These are phyloP conservation scores for Thalassoma bifasciatum DNA, from an alignment of 2,113 vertebrate species.

Conservation along the genomic window DNA sequence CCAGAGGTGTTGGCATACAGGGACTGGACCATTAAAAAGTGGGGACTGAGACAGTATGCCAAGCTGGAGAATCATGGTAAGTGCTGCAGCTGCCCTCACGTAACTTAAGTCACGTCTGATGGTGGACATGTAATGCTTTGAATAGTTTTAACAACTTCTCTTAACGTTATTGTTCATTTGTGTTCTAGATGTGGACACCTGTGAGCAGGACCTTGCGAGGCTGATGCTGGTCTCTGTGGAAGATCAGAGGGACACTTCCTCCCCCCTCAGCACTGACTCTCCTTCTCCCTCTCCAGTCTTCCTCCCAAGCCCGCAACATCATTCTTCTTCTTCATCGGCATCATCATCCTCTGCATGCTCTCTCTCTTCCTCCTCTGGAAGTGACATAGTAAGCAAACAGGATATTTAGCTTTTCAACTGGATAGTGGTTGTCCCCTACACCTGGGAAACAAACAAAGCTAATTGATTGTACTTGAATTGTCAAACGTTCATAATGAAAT, in stretches of 20 bases:
- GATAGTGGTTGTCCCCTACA: background rate
- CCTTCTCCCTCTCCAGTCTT: slow-evolving; percentile 85
- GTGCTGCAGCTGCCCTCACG: background rate
- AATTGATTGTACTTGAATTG: too few species aligned
- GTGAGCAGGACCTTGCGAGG: slow-evolving; percentile 77
- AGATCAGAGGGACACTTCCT: slow-evolving; percentile 82
- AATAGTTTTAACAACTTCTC: background rate
- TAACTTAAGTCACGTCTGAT: background rate
- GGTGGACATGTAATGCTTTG: background rate
- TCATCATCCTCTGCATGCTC: slow-evolving; percentile 86
- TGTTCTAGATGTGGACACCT: slow-evolving; percentile 66
- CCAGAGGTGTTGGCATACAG: slow-evolving; percentile 92
- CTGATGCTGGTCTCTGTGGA: slow-evolving; percentile 76
- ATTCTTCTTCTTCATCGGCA: slow-evolving; percentile 84
- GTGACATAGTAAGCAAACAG: slow-evolving; percentile 88
- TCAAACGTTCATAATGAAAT: too few species aligned
- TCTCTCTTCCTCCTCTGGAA: slow-evolving; percentile 89
- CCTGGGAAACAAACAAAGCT: too few species aligned
- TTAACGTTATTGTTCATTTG: background rate
- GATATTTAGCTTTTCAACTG: background rate
- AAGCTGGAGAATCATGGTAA: slow-evolving; percentile 67
- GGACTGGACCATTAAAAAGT: slow-evolving; percentile 93
- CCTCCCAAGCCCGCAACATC: slow-evolving; percentile 86
- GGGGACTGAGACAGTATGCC: slow-evolving; percentile 80
- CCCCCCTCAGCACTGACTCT: slow-evolving; percentile 81